Base-by-base conservation (phyloP, 2,113 vertebrate species). In the Cynopterus brachyotis region DNA sequence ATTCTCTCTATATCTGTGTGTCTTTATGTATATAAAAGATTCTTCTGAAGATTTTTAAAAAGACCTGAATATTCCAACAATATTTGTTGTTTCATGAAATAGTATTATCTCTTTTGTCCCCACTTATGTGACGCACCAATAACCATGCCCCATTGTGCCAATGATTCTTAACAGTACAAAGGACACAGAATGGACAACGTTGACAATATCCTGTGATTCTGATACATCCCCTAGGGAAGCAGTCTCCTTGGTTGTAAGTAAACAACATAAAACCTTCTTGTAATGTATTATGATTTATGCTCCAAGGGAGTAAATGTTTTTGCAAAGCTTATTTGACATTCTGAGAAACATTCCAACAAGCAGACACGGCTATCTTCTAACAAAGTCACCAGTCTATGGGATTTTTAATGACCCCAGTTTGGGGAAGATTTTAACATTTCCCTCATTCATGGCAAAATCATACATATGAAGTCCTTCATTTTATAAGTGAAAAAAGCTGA, bases 271-370 rank as follows among this genome's bases (percentile, higher is more conserved):
- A 88, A 83, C 8, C 24, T 70, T 76, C 24, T 6, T 35, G 40
- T 45, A 91, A 79, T 62, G 76, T 26, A 83, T 0, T 53, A 35
- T 47, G 37, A 66, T 26, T 45, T 87, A 64, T 40, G 30, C 40
- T 92, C 87, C 69, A 47, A 45, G 83, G 35, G 28, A 42, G 8
- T 26, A 96, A 59, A n/a, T 67, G 32, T n/a, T 89, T 87, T 83
- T 94, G 57, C 73, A 80, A 89, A 11, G 24, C 32, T 84, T 60
- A 72, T 5, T 26, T 45, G 30, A 75, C n/a, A 75, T 50, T 62
- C 64, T 90, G 60, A 95, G 24, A 75, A 91, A 59, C 42, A 57
- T 26, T 84, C 62, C 94, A 8, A 47, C n/a, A 69, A 32, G 55
- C 6, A 66, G 24, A 15, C 17, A 67, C 26, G 35, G 22, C 3